These are phyloP conservation scores for Matsumyia berberina DNA, from an alignment of 2,888 invertebrate genomes.

Conservation along the genomic window DNA sequence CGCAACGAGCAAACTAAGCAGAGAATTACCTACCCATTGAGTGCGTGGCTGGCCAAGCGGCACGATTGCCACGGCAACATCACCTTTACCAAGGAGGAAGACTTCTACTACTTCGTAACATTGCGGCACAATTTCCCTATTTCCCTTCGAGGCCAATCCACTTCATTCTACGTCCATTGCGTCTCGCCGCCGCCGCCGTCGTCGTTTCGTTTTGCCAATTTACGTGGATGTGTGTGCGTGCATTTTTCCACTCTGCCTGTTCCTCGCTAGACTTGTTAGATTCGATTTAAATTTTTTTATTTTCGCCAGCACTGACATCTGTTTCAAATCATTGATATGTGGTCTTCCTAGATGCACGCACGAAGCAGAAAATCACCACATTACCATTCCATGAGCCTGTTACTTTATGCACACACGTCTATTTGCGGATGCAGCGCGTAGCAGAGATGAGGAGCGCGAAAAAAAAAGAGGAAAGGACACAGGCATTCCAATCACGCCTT, in stretches of 20 bases:
- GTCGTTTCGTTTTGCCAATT: slow-evolving; percentile 36
- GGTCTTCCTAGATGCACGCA: slow-evolving; percentile 62
- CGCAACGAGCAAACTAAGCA: slow-evolving; percentile 61
- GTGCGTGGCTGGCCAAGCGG: slow-evolving; percentile 50
- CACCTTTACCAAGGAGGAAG: slow-evolving; percentile 56
- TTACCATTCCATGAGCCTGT: slow-evolving; percentile 58
- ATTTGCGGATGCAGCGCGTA: slow-evolving; percentile 55
- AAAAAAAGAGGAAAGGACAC: slow-evolving; percentile 40
- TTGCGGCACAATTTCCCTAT: slow-evolving; percentile 37
- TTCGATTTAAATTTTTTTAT: slow-evolving; percentile 35
- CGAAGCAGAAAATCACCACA: slow-evolving; percentile 66
- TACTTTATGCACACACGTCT: slow-evolving; percentile 59
- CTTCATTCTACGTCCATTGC: slow-evolving; percentile 14
- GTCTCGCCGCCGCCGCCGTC: not conserved
- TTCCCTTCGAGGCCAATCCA: slow-evolving; percentile 42
- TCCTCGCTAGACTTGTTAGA: slow-evolving; percentile 33
- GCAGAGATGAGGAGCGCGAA: slow-evolving; percentile 25
- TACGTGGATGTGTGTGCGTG: not conserved
- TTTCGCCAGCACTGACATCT: slow-evolving; percentile 56
- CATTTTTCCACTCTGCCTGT: slow-evolving; percentile 19
- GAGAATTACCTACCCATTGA: slow-evolving; percentile 39
- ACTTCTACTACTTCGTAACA: slow-evolving; percentile 29
- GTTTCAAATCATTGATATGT: slow-evolving; percentile 73
- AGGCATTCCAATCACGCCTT: slow-evolving; percentile 73
- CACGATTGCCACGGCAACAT: slow-evolving; percentile 33